These are phyloP conservation scores for Cantharis rustica DNA, from an alignment of 2,888 invertebrate species.

Conservation along the genomic window DNA sequence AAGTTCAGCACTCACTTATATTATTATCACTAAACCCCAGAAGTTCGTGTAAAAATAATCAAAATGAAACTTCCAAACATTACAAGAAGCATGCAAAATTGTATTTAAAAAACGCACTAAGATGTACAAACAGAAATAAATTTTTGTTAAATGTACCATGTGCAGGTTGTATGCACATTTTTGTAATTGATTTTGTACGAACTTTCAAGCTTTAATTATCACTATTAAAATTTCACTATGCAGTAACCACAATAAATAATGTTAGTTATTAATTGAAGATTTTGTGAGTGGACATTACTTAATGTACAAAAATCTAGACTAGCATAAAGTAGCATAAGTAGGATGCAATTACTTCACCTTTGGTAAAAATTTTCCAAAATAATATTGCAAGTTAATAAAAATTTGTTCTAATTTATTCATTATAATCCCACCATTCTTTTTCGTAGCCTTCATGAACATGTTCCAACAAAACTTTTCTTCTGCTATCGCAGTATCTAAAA, in stretches of 20 bases:
- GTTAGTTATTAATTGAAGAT: neutral
- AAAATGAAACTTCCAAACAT: neutral
- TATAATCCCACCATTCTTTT: conserved; percentile 97
- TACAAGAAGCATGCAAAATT: neutral
- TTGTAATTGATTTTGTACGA: neutral
- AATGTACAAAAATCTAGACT: neutral
- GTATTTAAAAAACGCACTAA: neutral
- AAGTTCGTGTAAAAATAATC: neutral
- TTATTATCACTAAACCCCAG: neutral
- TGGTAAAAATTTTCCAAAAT: neutral
- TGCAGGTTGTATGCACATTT: neutral
- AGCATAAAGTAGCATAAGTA: neutral
- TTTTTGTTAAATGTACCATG: neutral
- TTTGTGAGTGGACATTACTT: neutral
- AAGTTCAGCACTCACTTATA: neutral
- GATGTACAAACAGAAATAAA: neutral
- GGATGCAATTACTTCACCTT: neutral
- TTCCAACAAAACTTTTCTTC: conserved; percentile 92
- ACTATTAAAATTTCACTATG: neutral
- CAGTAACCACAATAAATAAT: neutral
- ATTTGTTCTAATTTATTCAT: conserved; percentile 65
- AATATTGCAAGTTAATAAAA: neutral
- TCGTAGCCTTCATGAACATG: conserved; percentile 99
- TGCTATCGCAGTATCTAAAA: conserved; percentile 94
- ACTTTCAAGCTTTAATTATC: neutral